A percentile compares a stretch with the other conserved stretches of the same genome.
These are phyloP conservation scores for Thecophora atra DNA, from an alignment of 2,888 invertebrate genomes.

Conservation along the genomic window DNA sequence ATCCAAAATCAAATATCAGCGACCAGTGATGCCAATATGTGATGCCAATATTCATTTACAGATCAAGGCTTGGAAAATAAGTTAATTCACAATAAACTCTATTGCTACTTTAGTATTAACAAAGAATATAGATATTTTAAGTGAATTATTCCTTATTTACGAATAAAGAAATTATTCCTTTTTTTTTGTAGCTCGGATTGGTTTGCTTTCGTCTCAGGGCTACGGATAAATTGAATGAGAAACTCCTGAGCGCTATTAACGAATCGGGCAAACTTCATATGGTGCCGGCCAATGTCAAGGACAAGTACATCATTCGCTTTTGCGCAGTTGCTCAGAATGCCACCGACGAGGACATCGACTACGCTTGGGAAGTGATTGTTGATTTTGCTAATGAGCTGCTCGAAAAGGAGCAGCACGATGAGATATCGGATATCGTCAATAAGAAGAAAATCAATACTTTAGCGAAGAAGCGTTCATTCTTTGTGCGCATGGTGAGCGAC, in stretches of 20 bases:
- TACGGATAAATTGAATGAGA: conserved; percentile 84
- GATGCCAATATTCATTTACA: too few species aligned
- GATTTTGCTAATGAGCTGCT: conserved; percentile 83
- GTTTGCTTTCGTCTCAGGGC: conserved; percentile 92
- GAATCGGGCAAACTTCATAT: conserved; percentile 96
- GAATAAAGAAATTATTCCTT: background rate
- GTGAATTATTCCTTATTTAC: background rate
- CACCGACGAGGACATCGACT: conserved; percentile 82
- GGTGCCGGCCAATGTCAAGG: conserved; percentile 93
- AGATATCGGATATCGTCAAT: conserved; percentile 77
- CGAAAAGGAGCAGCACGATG: conserved; percentile 75
- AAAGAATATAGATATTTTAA: background rate
- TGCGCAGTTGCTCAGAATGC: conserved; percentile 94
- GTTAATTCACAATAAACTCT: too few species aligned
- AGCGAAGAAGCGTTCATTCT: conserved; percentile 93
- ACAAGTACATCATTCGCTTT: conserved; percentile 91
- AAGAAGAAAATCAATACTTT: conserved; percentile 82
- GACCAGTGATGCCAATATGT: too few species aligned
- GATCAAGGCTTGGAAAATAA: too few species aligned
- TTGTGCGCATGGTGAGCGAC: conserved; percentile 97
- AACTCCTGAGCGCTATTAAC: conserved; percentile 89
- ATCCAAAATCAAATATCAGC: too few species aligned
- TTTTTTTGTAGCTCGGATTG: conserved; percentile 77
- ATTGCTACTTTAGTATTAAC: too few species aligned
- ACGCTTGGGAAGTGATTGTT: conserved; percentile 85